phyloP scores from a whole-genome alignment of 2,113 vertebrate genomes.

The Rhinolophus ferrumequinum region DNA sequence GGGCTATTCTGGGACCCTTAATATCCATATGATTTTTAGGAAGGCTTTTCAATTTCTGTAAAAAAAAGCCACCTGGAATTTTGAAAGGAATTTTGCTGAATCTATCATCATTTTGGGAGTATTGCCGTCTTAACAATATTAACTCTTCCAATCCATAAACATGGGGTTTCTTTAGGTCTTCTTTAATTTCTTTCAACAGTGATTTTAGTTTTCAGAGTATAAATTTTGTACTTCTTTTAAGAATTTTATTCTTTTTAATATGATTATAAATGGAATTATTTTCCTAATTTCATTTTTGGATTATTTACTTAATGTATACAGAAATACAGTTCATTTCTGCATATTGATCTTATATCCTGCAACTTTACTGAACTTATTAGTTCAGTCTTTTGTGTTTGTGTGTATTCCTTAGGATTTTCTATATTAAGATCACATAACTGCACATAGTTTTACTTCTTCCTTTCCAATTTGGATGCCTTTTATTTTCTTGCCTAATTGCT shows the following conservation, averaged over 20 bases:
- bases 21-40: neutral
- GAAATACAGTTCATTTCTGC: neutral
- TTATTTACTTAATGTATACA: neutral
- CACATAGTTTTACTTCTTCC: neutral
- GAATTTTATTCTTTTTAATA: neutral
- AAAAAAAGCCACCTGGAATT: neutral
- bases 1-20: neutral
- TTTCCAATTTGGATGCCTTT: neutral
- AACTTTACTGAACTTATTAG: neutral
- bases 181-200: neutral
- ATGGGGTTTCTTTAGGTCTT: neutral
- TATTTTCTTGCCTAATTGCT: neutral
- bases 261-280: neutral
- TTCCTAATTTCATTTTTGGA: neutral
- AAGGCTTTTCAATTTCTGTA: neutral
- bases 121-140: neutral
- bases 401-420: slow-evolving; percentile 19
- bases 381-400: neutral
- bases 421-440: neutral
- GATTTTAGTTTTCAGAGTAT: neutral
- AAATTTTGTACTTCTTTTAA: neutral
- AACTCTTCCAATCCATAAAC: neutral
- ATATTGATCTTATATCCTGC: neutral
- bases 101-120: neutral
- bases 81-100: neutral